phyloP scores from a whole-genome alignment of 2,113 vertebrate genomes.

The Sorex araneus region DNA sequence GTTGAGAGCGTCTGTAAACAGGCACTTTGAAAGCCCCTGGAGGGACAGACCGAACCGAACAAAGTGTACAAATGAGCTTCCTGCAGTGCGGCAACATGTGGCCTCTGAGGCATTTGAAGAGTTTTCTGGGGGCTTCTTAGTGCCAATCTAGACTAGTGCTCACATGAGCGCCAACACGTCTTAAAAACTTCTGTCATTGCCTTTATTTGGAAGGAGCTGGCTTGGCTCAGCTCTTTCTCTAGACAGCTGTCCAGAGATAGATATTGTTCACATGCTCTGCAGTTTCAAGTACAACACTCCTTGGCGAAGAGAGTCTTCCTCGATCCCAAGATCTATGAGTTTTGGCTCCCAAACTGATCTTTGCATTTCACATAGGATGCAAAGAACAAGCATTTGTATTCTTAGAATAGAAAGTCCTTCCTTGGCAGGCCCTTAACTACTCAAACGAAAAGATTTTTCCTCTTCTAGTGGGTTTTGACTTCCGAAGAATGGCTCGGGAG shows the following conservation, averaged over 20 bases:
- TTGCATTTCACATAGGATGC: not conserved
- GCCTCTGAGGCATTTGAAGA: slow-evolving; percentile 17
- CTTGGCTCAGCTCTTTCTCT: slow-evolving; percentile 28
- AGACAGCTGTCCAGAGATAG: slow-evolving; percentile 44
- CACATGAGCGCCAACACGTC: not conserved
- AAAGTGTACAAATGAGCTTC: not conserved
- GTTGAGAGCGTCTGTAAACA: not conserved
- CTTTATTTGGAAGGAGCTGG: slow-evolving; percentile 38
- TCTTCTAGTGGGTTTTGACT: slow-evolving; percentile 55
- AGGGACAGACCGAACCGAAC: not conserved
- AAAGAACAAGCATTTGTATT: not conserved
- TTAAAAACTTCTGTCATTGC: slow-evolving; percentile 38
- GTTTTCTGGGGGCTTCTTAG: slow-evolving; percentile 6
- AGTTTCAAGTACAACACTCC: slow-evolving; percentile 54
- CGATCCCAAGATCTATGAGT: slow-evolving; percentile 23
- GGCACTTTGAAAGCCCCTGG: not conserved
- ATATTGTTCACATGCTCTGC: slow-evolving; percentile 42
- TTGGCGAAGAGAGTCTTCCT: not conserved
- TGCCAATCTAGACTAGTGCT: not conserved
- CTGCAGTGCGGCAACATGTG: not conserved
- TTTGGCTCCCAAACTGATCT: not conserved
- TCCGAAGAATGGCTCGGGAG: slow-evolving; percentile 40
- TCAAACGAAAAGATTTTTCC: not conserved
- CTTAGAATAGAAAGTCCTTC: not conserved
- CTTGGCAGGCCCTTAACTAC: not conserved